Base-by-base conservation (phyloP, 2,888 invertebrate species). In the Polydrusus cervinus region DNA sequence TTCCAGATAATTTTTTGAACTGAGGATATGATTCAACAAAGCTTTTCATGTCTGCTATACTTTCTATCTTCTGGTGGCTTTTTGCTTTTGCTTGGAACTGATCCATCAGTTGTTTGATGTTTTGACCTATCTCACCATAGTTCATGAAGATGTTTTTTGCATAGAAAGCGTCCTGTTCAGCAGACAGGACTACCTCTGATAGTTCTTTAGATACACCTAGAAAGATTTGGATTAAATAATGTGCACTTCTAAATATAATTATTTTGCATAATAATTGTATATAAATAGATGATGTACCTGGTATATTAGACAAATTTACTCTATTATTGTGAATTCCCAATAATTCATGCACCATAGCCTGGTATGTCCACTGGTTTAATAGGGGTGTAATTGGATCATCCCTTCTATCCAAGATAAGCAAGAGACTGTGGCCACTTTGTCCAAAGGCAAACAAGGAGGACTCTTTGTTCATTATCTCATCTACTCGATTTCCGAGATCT, bases 271-370 rank as follows among this genome's bases (percentile, higher is more conserved):
- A 34, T 34, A 34, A 9, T 34, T 34, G 7, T 5, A 30, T 30
- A n/a, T 30, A 30, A 30, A n/a, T 13, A 45, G 13, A 49, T n/a
- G 38, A 47, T n/a, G n/a, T 71, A 72, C 76, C 96, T 13, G 95
- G 93, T 30, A 96, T 91, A 79, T 93, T 91, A 0, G 95, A 93
- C 77, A 99, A 90, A 86, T 94, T 96, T 30, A 99, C 98, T 73
- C 98, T 92, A 88, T 98, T 97, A 87, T 97, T 98, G 83, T 93
- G 93, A 79, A 99, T 97, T 0, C 93, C 93, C 51, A 99, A 87
- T 67, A 99, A 87, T 87, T 99, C 99, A 87, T 99, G 99, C 10
- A 99, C 97, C 99, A 99, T 99, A 1, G 99, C 99, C 87, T 99
- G 99, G 88, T 99, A 99, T 0, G 99, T 99, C 99, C 99, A 99